phyloP scores from a whole-genome alignment of 2,888 invertebrate species.

The Leucoptera coffeella region DNA sequence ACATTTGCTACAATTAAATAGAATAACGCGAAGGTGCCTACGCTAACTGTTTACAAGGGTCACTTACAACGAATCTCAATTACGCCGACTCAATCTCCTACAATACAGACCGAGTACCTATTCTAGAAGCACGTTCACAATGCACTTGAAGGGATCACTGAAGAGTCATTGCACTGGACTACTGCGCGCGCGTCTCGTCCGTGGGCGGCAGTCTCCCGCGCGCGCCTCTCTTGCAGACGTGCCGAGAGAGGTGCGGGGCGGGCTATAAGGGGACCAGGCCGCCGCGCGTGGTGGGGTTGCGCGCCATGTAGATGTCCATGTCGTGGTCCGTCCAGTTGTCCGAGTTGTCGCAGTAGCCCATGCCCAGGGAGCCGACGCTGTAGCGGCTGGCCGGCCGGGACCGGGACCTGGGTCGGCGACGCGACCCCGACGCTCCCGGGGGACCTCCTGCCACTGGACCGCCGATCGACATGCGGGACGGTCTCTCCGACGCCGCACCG shows the following conservation, averaged over 20 bases:
- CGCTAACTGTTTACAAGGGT: too few relatives aligned
- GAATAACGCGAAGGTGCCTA: too few relatives aligned
- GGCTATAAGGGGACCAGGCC: constrained; percentile 77
- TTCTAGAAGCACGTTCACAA: too few relatives aligned
- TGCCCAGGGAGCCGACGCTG: constrained; percentile 73
- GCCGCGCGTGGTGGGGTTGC: constrained; percentile 81
- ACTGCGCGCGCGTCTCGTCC: constrained; percentile 6
- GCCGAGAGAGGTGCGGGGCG: constrained; percentile 10
- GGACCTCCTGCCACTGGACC: constrained; percentile 51
- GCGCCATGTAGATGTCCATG: constrained; percentile 92
- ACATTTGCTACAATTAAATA: not conserved
- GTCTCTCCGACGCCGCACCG: constrained; percentile 75
- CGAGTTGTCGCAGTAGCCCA: constrained; percentile 84
- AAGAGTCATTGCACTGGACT: too few relatives aligned
- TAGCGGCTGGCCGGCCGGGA: constrained; percentile 77
- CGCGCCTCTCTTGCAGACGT: constrained; percentile 3
- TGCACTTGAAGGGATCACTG: too few relatives aligned
- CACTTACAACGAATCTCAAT: too few relatives aligned
- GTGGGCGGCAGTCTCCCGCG: constrained; percentile 4
- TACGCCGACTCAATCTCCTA: too few relatives aligned
- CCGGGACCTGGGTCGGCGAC: constrained; percentile 71
- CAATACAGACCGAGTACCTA: too few relatives aligned
- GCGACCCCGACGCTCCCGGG: constrained; percentile 54
- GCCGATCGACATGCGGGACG: constrained; percentile 67
- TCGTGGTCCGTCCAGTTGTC: constrained; percentile 94